Evolutionary conservation across 2,113 vertebrate species (phyloP).

Genomic region (Ploceus nigricollis): DNA sequence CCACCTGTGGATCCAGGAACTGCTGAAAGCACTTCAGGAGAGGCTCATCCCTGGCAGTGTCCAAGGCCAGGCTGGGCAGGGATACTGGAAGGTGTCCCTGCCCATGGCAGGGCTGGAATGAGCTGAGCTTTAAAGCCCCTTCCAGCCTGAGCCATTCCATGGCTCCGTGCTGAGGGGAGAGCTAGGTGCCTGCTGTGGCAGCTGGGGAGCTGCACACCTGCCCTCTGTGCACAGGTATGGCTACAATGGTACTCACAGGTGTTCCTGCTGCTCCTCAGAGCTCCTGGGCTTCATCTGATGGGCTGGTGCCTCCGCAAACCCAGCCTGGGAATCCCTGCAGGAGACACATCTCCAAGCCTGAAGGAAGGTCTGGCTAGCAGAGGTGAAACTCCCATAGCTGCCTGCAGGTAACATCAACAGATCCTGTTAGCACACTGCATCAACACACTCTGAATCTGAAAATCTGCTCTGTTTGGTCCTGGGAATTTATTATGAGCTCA

Average conservation of each 20-base stretch:
- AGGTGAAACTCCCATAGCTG: not conserved
- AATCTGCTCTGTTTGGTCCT: not conserved
- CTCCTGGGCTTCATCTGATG: not conserved
- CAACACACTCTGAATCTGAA: not conserved
- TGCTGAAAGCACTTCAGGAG: not conserved
- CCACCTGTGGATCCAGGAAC: not conserved
- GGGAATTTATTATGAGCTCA: not conserved
- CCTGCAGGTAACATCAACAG: not conserved
- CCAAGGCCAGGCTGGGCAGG: not conserved
- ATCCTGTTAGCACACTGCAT: not conserved
- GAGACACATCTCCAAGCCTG: not conserved
- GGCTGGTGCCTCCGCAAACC: fast-evolving
- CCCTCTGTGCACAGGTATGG: not conserved
- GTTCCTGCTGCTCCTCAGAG: not conserved
- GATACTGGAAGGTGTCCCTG: not conserved
- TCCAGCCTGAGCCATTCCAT: not conserved
- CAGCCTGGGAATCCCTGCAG: not conserved
- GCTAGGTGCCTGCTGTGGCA: not conserved
- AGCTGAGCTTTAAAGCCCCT: not conserved
- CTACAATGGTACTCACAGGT: not conserved
- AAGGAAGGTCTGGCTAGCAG: not conserved
- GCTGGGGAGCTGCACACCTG: not conserved
- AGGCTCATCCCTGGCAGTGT: not conserved
- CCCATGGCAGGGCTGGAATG: not conserved
- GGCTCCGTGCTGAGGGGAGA: not conserved